Evolutionary conservation across 2,797 vertebrate genomes (phyloP), one percentile per base, ranked within the genome.

Genomic region (Xenopus petersii): DNA sequence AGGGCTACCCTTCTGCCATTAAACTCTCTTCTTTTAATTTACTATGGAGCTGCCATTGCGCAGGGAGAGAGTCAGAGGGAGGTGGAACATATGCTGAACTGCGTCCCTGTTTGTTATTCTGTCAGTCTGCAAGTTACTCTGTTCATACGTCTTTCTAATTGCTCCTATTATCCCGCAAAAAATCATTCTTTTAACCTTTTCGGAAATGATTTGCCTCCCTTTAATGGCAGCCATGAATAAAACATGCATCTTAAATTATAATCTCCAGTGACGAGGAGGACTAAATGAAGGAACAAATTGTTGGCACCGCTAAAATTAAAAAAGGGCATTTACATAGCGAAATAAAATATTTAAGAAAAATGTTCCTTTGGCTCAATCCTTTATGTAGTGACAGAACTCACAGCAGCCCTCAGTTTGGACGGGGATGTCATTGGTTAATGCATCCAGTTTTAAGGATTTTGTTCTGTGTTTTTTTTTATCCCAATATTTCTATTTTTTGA

Each of bases 121-220:
- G 70, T 67, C 60, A 46, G 13, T 17, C 30, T 73, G 36, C 24
- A 15, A 68, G 33, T 72, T 77, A 68, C 36, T 49, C 58, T 72
- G 46, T 67, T 48, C 68, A 73, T 68, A 68, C 65, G 68, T 73
- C 70, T 71, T 67, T 36, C 64, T 77, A 77, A 77, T 67, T 72
- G 75, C 70, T 48, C 58, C 59, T 67, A 58, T 77, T 63, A 67
- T 68, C 71, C 65, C n/a, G 6, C 17, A 7, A 62, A 59, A 51
- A 77, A 67, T 71, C 58, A 77, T 67, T 77, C 75, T 77, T 70
- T 77, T 77, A 73, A 77, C 70, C 70, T 77, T 72, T 77, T 68
- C 70, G 62, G 47, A 72, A 68, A 77, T 71, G 60, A 67, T 73
- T 67, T 68, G 21, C 59, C 55, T 72, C 46, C 49, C 6, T 73